These are phyloP conservation scores for Pandemis heparana DNA, from an alignment of 2,888 invertebrate species.

Conservation along the genomic window DNA sequence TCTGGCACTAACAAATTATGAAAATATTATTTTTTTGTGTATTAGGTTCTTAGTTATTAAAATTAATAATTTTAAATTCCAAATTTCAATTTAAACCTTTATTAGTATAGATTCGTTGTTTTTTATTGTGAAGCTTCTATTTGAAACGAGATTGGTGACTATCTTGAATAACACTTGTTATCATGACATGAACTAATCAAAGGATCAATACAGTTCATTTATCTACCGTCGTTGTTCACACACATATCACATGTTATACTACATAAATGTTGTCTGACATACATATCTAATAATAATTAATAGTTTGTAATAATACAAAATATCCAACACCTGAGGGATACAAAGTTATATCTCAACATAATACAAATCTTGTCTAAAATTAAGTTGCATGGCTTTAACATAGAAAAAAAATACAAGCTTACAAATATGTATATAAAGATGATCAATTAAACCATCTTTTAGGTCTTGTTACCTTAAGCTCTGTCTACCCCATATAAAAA, in stretches of 20 bases:
- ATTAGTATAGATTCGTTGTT: neutral
- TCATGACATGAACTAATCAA: conserved; percentile 32
- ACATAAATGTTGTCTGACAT: neutral
- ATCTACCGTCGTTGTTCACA: conserved; percentile 22
- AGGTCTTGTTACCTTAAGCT: too few species aligned
- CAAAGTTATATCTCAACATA: too few species aligned
- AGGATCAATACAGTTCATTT: conserved; percentile 36
- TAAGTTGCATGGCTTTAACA: too few species aligned
- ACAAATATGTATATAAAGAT: too few species aligned
- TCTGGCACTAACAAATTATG: neutral
- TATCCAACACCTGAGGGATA: too few species aligned
- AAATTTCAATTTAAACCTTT: neutral
- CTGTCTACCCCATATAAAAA: too few species aligned
- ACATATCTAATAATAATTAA: too few species aligned
- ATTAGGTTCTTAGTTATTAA: neutral
- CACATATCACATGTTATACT: neutral
- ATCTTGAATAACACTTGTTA: conserved; percentile 17
- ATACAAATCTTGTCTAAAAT: too few species aligned
- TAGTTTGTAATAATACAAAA: too few species aligned
- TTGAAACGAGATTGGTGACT: neutral
- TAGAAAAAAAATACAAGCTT: too few species aligned
- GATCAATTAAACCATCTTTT: too few species aligned
- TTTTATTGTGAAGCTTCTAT: neutral
- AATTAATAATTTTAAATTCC: neutral
- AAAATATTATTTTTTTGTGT: neutral